phyloP scores from a whole-genome alignment of 2,113 vertebrate genomes.

The Perca fluviatilis region DNA sequence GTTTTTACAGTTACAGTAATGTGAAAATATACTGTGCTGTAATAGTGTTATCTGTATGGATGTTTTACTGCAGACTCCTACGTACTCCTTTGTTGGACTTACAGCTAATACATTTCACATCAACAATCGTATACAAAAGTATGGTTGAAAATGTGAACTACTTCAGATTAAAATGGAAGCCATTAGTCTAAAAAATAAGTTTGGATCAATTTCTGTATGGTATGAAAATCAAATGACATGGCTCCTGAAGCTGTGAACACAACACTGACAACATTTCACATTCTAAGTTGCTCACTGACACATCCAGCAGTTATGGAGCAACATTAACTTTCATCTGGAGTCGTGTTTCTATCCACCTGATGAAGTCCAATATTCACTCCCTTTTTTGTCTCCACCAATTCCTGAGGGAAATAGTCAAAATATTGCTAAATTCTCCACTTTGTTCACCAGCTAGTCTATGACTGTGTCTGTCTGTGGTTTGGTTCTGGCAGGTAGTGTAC shows the following conservation, averaged over 20 bases:
- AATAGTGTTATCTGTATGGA: background rate
- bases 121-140: background rate
- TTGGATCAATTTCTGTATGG: background rate
- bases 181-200: background rate
- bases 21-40: background rate
- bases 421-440: background rate
- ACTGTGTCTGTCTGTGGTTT: no score
- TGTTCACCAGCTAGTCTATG: no score
- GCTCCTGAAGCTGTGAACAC: background rate
- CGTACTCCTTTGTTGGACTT: background rate
- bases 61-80: background rate
- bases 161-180: background rate
- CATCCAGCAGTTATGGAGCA: background rate
- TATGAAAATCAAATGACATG: background rate
- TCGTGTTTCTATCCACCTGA: background rate
- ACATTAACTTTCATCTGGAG: background rate
- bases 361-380: background rate
- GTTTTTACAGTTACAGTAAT: constrained; percentile 6
- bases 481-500: no score
- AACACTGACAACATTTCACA: background rate
- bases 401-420: background rate
- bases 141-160: background rate
- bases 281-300: background rate
- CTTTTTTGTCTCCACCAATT: background rate
- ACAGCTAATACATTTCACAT: background rate